Percentiles rank a stretch among this genome's conserved stretches.
Evolutionary conservation across 1,140 invertebrate genomes (phyloP).

Genomic region (Heliconius congener): DNA sequence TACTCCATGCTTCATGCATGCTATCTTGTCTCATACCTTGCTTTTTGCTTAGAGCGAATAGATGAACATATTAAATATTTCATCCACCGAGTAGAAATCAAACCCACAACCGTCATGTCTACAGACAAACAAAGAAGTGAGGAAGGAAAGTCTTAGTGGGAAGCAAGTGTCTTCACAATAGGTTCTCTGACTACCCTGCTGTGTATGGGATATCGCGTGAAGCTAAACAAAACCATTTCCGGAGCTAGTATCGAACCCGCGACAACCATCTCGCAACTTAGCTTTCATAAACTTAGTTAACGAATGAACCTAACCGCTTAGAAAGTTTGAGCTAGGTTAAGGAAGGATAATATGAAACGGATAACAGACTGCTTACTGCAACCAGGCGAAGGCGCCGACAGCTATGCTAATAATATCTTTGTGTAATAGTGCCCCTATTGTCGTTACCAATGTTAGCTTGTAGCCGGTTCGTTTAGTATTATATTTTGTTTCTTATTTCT

Average conservation of each 20-base stretch:
- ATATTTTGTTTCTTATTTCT: background rate
- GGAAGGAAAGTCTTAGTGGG: too few relatives aligned
- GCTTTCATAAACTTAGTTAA: background rate
- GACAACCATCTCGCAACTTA: too few relatives aligned
- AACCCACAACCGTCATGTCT: too few relatives aligned
- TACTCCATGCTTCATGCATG: too few relatives aligned
- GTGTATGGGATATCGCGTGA: too few relatives aligned
- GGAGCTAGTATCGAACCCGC: too few relatives aligned
- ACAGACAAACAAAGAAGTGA: too few relatives aligned
- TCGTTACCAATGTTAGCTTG: conserved; percentile 1
- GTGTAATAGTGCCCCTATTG: background rate
- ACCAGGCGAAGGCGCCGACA: conserved; percentile 1
- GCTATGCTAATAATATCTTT: conserved; percentile 3
- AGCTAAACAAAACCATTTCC: too few relatives aligned
- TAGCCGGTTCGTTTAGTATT: background rate
- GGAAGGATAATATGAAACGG: conserved; percentile 6
- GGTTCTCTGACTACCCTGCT: background rate
- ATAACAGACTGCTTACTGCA: conserved; percentile 5
- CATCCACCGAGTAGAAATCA: too few relatives aligned
- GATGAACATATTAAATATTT: too few relatives aligned
- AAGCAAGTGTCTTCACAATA: background rate
- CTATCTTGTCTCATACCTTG: too few relatives aligned
- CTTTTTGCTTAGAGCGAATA: too few relatives aligned
- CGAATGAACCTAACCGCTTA: background rate
- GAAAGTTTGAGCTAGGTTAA: background rate